Base-by-base conservation (phyloP, 2,113 vertebrate genomes). In the Thermophis baileyi region DNA sequence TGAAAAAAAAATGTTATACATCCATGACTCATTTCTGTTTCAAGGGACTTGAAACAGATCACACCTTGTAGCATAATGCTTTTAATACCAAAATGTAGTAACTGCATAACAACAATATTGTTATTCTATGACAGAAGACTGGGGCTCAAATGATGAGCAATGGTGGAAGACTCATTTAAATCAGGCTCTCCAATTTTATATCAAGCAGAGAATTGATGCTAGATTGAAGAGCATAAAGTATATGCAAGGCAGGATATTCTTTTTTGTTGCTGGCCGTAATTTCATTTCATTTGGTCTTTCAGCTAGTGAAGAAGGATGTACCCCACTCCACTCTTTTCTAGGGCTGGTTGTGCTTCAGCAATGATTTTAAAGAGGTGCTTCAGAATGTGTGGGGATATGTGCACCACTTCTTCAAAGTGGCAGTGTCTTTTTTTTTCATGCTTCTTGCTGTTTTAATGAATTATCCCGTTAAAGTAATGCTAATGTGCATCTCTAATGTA, bases 1-100 rank as follows among this genome's bases (percentile, higher is more conserved):
- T 44, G 35, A 87, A 92, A 95, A 94, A 94, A 96, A 95, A 90
- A 93, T 25, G 57, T 27, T 88, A 93, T 93, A 95, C 90, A 93
- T 85, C 87, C 30, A n/a, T 27, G 14, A 14, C 11, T 47, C 54
- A 63, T 24, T 93, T 86, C 91, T 93, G 85, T 90, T 94, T 88
- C 92, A 90, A 92, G n/a, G 46, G 89, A 91, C 0, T 12, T 87
- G 16, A 54, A 69, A 69, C 63, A 54, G 44, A 44, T 63, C 50
- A 90, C 6, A 53, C 27, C 25, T 90, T 25, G 35, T 81, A 40
- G 69, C 18, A 20, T 85, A 87, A 74, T 92, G 92, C 30, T 89
- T 91, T 90, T 57, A 55, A 93, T 74, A 91, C 93, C 35, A 86
- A 63, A 92, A 40, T 0, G 12, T 24, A 0, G 0, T 30, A 60